Conservation (phyloP, 2,888 invertebrate genomes). For the Leptothorax acervorum region DNA sequence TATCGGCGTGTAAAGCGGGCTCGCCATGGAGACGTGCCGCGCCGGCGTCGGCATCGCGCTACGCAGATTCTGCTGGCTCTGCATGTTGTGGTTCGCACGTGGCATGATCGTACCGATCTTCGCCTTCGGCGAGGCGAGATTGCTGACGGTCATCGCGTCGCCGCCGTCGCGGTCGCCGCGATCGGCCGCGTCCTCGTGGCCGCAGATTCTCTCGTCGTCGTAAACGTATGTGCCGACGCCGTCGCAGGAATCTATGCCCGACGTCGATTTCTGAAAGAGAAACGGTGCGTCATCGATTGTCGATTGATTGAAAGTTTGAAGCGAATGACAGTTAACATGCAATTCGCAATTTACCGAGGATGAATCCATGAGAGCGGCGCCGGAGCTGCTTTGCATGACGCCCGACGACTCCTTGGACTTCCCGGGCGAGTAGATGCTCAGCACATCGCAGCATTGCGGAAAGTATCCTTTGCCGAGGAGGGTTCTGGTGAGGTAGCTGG, state of each 20-base stretch:
- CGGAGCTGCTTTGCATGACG: constrained; percentile 83
- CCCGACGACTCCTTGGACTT: constrained; percentile 82
- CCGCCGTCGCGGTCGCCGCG: constrained; percentile 42
- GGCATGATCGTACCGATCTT: constrained; percentile 51
- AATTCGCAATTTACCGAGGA: constrained; percentile 75
- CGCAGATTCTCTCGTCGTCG: constrained; percentile 62
- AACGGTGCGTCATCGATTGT: not conserved
- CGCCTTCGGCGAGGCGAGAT: not conserved
- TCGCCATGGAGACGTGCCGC: constrained; percentile 59
- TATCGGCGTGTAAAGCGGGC: constrained; percentile 60
- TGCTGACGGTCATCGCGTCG: not conserved
- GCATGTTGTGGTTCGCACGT: constrained; percentile 78
- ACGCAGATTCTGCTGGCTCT: constrained; percentile 79
- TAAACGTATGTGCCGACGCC: constrained; percentile 64
- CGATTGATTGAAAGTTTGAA: not conserved
- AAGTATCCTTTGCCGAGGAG: constrained; percentile 82
- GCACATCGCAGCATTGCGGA: constrained; percentile 83
- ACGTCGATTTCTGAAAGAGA: constrained; percentile 69
- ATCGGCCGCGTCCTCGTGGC: constrained; percentile 58
- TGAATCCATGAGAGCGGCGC: constrained; percentile 82
- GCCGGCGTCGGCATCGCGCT: constrained; percentile 71
- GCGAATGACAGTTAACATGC: not conserved
- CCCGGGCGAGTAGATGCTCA: constrained; percentile 81
- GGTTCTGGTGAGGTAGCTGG: constrained; percentile 85
- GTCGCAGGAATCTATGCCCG: constrained; percentile 71